phyloP scores from a whole-genome alignment of 2,113 vertebrate species.

The Vireo altiloquus region DNA sequence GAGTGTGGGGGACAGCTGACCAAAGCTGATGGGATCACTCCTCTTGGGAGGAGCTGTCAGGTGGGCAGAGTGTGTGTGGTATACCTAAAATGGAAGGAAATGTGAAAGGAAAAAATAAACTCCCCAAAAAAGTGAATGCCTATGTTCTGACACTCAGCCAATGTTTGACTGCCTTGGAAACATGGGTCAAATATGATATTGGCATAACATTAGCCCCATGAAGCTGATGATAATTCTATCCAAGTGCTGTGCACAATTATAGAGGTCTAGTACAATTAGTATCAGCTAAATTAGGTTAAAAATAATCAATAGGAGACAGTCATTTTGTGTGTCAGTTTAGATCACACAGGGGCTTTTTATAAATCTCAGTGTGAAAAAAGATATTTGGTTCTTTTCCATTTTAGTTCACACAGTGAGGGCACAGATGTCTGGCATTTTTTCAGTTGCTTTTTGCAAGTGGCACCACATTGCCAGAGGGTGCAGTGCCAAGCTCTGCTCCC shows the following conservation, averaged over 20 bases:
- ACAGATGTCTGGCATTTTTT: constrained; percentile 55
- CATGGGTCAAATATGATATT: not conserved
- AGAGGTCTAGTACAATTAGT: not conserved
- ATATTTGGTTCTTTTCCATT: constrained; percentile 5
- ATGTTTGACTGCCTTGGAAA: not conserved
- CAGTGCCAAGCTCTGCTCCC: constrained; percentile 24
- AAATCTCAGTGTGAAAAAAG: constrained; percentile 27
- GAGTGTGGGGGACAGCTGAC: not conserved
- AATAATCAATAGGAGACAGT: not conserved
- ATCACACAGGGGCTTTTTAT: constrained; percentile 10
- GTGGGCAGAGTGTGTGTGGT: not conserved
- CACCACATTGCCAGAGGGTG: not conserved
- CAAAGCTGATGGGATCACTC: not conserved
- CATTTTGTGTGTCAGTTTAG: not conserved
- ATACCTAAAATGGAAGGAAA: not conserved
- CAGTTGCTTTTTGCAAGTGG: constrained; percentile 8
- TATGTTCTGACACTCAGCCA: not conserved
- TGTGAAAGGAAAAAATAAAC: not conserved
- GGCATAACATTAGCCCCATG: not conserved
- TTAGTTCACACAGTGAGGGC: constrained; percentile 2
- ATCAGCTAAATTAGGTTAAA: constrained; percentile 16
- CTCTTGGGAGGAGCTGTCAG: not conserved
- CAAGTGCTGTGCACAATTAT: not conserved
- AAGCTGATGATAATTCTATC: not conserved
- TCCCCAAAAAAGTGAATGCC: not conserved